Base-by-base conservation (phyloP, 1,140 invertebrate species). In the Coenobita brevimanus region DNA sequence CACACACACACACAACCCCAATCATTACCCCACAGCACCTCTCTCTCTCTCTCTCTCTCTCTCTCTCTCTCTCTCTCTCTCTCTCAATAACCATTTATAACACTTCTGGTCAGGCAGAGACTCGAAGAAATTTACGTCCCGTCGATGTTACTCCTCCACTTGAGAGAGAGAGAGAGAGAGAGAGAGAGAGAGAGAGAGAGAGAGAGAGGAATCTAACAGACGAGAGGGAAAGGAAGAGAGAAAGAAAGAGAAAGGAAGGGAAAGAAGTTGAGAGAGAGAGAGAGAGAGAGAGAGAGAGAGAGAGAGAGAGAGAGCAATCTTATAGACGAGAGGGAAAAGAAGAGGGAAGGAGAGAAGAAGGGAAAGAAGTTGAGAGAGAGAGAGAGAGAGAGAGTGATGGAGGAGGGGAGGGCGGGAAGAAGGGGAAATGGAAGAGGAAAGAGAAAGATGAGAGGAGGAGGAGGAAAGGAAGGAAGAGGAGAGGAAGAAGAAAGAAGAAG, bases 261-360 rank as follows among this genome's bases (percentile, higher is more conserved):
- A 62, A 24, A 62, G 57, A 62, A 24, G 27, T 17, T n/a, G 57
- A 62, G 57, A 62, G 57, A 62, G 57, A 62, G 57, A 62, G 57
- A 62, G 57, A 62, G 57, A 62, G 57, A 62, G 57, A 62, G 57
- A 62, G 57, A 62, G 57, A 62, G 57, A 62, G 57, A 62, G 57
- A 62, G 57, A 62, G 57, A 62, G 57, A 62, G 57, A 62, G 57
- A 62, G 57, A 62, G 27, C 57, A 62, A n/a, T 62, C 27, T n/a
- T 62, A 62, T 17, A 17, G 57, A 1, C 21, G n/a, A 13, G n/a
- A 13, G 10, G n/a, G n/a, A n/a, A n/a, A n/a, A n/a, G n/a, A n/a
- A n/a, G n/a, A n/a, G n/a, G n/a, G n/a, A n/a, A n/a, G n/a, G n/a
- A n/a, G n/a, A n/a, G n/a, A 57, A 10, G 17, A 17, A 24, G 21